Conservation (phyloP, 1,140 invertebrate species). For the Drosophila miranda region DNA sequence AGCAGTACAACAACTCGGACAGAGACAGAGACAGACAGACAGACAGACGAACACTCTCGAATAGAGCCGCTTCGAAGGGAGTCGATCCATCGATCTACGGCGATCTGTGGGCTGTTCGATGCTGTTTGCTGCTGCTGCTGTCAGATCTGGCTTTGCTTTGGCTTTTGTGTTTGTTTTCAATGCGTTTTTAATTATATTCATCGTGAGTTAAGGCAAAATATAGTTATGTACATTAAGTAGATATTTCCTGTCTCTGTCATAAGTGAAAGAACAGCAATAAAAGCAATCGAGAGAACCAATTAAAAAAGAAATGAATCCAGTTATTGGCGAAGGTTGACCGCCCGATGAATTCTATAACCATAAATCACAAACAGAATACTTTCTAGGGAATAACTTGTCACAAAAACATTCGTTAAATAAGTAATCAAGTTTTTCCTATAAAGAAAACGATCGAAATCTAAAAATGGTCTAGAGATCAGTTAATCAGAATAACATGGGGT, state of each 20-base stretch:
- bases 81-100: too few relatives aligned
- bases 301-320: constrained; percentile 47
- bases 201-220: constrained; percentile 23
- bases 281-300: constrained; percentile 32
- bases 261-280: constrained; percentile 28
- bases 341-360: constrained; percentile 28
- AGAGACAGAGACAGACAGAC: constrained; percentile 2
- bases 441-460: too few relatives aligned
- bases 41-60: constrained; percentile 23
- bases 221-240: constrained; percentile 29
- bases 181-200: constrained; percentile 53
- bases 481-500: too few relatives aligned
- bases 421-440: too few relatives aligned
- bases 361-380: constrained; percentile 3
- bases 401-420: too few relatives aligned
- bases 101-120: too few relatives aligned
- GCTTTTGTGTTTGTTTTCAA: constrained; percentile 38
- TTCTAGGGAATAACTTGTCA: not conserved
- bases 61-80: constrained; percentile 6
- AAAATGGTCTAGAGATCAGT: too few relatives aligned
- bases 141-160: not conserved
- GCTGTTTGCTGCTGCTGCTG: too few relatives aligned
- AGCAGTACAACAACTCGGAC: constrained; percentile 50
- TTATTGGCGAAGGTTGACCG: constrained; percentile 30
- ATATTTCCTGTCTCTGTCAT: constrained; percentile 55